A percentile compares a stretch with the other conserved stretches of the same genome.
These are phyloP conservation scores for Potorous gilbertii DNA, from an alignment of 2,797 vertebrate genomes.

Conservation along the genomic window DNA sequence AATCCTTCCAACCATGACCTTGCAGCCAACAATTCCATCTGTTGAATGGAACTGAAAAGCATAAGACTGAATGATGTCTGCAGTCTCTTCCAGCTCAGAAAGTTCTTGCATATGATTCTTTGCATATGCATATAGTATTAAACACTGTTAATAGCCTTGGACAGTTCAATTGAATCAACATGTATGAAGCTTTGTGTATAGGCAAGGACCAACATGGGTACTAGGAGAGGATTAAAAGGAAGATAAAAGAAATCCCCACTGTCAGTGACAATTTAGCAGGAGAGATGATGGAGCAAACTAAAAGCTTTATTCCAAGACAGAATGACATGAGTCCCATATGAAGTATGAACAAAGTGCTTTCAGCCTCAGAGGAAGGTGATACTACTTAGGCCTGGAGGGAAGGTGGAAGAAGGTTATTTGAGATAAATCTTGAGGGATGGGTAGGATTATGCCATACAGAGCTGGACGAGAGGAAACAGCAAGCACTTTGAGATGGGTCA, in stretches of 20 bases:
- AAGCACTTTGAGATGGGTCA: neutral
- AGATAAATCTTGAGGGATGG: neutral
- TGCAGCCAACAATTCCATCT: neutral
- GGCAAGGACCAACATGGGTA: neutral
- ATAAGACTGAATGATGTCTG: neutral
- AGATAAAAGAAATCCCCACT: neutral
- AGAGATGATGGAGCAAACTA: neutral
- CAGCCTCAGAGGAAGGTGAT: neutral
- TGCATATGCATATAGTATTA: neutral
- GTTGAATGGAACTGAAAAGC: neutral
- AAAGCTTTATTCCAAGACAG: neutral
- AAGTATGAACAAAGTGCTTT: neutral
- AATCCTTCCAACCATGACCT: too few species aligned
- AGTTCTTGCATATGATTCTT: neutral
- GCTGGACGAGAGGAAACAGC: neutral
- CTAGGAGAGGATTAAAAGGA: neutral
- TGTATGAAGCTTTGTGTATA: neutral
- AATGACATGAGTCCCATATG: neutral
- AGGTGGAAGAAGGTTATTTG: neutral
- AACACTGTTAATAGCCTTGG: neutral
- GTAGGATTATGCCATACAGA: neutral
- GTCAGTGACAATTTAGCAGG: neutral
- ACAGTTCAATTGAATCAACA: neutral
- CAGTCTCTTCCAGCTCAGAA: neutral
- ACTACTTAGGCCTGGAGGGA: neutral